A percentile compares a stretch with the other conserved stretches of the same genome.
Evolutionary conservation across 2,888 invertebrate species (phyloP).

Genomic region (Alsophila aescularia): DNA sequence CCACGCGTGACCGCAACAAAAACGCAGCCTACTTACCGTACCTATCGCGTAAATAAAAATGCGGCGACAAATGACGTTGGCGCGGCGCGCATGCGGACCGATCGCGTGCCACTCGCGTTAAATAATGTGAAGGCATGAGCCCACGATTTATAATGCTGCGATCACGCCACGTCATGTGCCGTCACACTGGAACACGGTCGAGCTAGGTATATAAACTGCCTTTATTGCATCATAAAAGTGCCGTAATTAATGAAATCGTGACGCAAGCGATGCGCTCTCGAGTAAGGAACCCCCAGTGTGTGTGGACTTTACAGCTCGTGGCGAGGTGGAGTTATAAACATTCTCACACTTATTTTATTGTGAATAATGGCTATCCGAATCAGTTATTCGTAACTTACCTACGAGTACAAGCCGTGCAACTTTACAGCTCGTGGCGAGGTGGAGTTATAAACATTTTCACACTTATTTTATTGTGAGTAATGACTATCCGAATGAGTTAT

Average conservation of each 20-base stretch:
- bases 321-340: not conserved
- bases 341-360: not conserved
- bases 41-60: slow-evolving; percentile 37
- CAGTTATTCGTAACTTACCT: not conserved
- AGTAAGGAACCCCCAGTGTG: slow-evolving; percentile 21
- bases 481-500: not conserved
- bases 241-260: slow-evolving; percentile 53
- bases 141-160: slow-evolving; percentile 49
- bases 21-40: slow-evolving; percentile 27
- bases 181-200: slow-evolving; percentile 39
- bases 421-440: slow-evolving; percentile 12
- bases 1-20: slow-evolving; percentile 25
- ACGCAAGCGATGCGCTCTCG: slow-evolving; percentile 40
- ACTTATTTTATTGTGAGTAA: not conserved
- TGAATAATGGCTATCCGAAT: not conserved
- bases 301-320: slow-evolving; percentile 13
- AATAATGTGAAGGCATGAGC: slow-evolving; percentile 60
- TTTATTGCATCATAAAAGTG: slow-evolving; percentile 55
- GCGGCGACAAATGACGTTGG: slow-evolving; percentile 44
- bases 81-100: slow-evolving; percentile 24
- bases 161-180: slow-evolving; percentile 49
- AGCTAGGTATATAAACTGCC: slow-evolving; percentile 43
- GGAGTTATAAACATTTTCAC: not conserved
- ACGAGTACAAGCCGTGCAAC: not conserved
- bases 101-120: slow-evolving; percentile 57